phyloP scores from a whole-genome alignment of 2,113 vertebrate species.

The Syrmaticus mikado region DNA sequence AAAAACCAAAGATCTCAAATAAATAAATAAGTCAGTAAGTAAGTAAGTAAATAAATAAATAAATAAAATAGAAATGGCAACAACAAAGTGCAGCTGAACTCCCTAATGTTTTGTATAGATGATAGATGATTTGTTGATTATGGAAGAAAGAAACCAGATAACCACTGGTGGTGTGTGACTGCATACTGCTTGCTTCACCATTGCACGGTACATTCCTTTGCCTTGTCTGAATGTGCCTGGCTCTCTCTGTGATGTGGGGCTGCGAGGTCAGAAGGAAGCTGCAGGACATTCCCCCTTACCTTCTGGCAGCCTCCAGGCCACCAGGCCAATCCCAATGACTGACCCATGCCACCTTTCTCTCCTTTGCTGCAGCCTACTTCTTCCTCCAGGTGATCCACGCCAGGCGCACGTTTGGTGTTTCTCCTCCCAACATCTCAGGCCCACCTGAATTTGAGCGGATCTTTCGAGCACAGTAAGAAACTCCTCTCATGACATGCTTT shows the following conservation, averaged over 20 bases:
- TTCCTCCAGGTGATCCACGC: conserved; percentile 90
- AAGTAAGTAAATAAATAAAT: too few relatives aligned
- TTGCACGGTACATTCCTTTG: not conserved
- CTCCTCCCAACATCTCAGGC: conserved; percentile 84
- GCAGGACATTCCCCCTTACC: not conserved
- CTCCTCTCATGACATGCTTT: not conserved
- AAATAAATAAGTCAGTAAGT: too few relatives aligned
- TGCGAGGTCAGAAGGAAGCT: not conserved
- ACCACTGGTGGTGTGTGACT: fast-evolving
- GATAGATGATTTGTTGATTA: not conserved
- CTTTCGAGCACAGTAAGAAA: conserved; percentile 92
- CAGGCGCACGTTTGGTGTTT: conserved; percentile 81
- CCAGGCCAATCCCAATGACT: not conserved
- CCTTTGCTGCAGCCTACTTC: conserved; percentile 85
- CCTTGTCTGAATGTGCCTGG: not conserved
- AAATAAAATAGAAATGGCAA: not conserved
- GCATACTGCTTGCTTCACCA: not conserved
- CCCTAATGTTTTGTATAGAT: not conserved
- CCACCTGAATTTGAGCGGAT: conserved; percentile 88
- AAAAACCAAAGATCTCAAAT: not conserved
- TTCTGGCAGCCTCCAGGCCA: not conserved
- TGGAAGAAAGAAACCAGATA: not conserved
- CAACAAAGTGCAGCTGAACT: not conserved
- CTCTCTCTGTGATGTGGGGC: not conserved
- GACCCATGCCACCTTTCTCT: not conserved